Percentiles rank a stretch among this genome's conserved stretches.
Conservation (phyloP, 2,113 vertebrate genomes). For the Maccullochella peelii region DNA sequence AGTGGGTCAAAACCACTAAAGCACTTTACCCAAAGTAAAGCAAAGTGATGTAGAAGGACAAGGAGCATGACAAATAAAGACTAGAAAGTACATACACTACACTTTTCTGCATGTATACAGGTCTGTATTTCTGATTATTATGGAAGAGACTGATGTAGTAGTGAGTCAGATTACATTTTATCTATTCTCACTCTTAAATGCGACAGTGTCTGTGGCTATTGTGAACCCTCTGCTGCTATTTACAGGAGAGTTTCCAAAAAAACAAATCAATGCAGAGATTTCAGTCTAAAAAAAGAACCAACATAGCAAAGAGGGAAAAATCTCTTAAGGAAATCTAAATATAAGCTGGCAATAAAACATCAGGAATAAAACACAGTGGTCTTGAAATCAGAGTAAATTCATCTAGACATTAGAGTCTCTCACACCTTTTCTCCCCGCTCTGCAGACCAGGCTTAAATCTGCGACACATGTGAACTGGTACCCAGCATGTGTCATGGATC, state of each 20-base stretch:
- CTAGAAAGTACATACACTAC: background rate
- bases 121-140: background rate
- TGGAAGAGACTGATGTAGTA: background rate
- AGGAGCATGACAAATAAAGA: background rate
- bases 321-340: background rate
- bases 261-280: constrained; percentile 19
- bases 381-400: background rate
- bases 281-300: background rate
- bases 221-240: background rate
- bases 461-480: constrained; percentile 35
- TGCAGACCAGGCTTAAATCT: constrained; percentile 7
- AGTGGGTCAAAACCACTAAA: constrained; percentile 46
- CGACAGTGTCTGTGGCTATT: constrained; percentile 22
- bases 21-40: background rate
- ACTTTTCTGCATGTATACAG: background rate
- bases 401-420: constrained; percentile 1
- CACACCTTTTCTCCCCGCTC: background rate
- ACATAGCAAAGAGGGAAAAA: background rate
- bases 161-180: background rate
- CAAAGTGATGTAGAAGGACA: background rate
- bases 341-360: background rate
- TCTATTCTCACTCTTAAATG: background rate
- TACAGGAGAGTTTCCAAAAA: constrained; percentile 23
- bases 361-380: background rate
- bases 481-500: constrained; percentile 50